A percentile compares a stretch with the other conserved stretches of the same genome.
Evolutionary conservation across 2,113 vertebrate genomes (phyloP).

Genomic region (Tachysurus fulvidraco): DNA sequence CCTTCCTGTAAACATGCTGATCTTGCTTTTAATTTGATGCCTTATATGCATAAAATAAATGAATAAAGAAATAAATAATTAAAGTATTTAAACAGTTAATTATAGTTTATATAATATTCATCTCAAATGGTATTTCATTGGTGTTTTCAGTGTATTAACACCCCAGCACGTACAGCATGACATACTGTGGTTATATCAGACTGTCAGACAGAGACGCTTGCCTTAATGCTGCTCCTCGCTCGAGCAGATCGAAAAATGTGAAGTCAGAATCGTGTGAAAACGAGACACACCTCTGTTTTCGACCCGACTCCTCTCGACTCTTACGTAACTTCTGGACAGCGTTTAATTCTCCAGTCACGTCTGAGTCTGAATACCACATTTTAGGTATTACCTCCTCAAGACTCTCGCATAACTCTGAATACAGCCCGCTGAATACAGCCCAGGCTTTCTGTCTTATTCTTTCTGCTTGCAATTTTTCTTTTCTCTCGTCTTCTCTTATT

Average conservation of each 20-base stretch:
- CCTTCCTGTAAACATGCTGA: neutral
- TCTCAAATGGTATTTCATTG: neutral
- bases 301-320: neutral
- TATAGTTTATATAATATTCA: neutral
- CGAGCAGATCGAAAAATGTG: neutral
- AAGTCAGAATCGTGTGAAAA: neutral
- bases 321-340: neutral
- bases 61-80: too few relatives aligned
- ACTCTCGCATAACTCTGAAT: neutral
- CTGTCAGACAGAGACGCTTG: neutral
- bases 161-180: neutral
- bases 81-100: too few relatives aligned
- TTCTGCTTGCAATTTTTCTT: neutral
- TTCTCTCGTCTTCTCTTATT: neutral
- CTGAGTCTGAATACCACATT: neutral
- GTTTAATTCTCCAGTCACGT: neutral
- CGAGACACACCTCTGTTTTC: neutral
- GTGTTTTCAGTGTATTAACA: neutral
- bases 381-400: neutral
- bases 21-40: neutral
- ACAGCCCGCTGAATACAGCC: neutral
- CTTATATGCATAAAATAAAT: too few relatives aligned
- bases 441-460: neutral
- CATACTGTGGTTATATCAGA: neutral
- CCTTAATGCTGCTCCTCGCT: neutral